Evolutionary conservation across 2,888 invertebrate species (phyloP).

Genomic region (Caenorhabditis macrosperma): DNA sequence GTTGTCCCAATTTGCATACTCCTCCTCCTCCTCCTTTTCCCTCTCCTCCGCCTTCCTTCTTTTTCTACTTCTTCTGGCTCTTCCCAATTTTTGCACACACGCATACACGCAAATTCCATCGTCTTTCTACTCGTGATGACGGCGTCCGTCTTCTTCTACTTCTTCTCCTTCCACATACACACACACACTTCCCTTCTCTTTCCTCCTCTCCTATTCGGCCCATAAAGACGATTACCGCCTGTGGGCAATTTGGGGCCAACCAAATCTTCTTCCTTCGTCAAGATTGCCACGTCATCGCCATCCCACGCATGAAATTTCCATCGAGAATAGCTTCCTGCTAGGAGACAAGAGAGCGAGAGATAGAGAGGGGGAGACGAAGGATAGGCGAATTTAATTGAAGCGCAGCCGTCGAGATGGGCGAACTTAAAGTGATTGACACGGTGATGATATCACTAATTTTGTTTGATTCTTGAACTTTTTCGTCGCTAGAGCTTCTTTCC

Average conservation of each 20-base stretch:
- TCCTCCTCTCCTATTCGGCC: slow-evolving; percentile 3
- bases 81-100: not conserved
- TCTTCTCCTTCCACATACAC: not conserved
- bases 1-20: slow-evolving; percentile 8
- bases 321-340: not conserved
- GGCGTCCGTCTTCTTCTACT: too few relatives aligned
- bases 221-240: slow-evolving; percentile 49
- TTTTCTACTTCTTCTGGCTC: not conserved
- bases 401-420: not conserved
- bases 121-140: not conserved
- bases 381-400: not conserved
- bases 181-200: slow-evolving; percentile 1
- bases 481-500: too few relatives aligned
- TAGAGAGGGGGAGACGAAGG: not conserved
- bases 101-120: not conserved
- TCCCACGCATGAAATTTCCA: not conserved
- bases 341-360: not conserved
- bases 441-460: not conserved
- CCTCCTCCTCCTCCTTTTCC: not conserved
- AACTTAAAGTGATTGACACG: too few relatives aligned
- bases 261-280: not conserved
- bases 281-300: not conserved
- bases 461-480: not conserved
- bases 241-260: slow-evolving; percentile 20
- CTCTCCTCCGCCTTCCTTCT: slow-evolving; percentile 6